phyloP scores from a whole-genome alignment of 2,888 invertebrate species.

The Campoplex capitator region DNA sequence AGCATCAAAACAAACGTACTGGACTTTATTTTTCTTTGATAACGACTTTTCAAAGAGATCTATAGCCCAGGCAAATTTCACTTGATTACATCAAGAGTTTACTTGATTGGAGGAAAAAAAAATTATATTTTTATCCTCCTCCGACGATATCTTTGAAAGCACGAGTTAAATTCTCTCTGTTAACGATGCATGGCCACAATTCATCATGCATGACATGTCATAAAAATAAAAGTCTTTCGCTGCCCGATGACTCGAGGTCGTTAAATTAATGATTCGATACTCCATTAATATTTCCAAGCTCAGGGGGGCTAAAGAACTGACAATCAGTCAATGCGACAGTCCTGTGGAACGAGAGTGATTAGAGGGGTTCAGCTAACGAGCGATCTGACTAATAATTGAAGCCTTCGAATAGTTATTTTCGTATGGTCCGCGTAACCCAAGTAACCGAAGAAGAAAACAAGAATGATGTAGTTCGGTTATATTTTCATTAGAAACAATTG shows the following conservation, averaged over 20 bases:
- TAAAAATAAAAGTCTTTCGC: neutral
- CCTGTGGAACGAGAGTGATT: neutral
- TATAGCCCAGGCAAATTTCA: neutral
- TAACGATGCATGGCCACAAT: neutral
- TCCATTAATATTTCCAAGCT: neutral
- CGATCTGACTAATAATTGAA: neutral
- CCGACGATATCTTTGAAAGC: neutral
- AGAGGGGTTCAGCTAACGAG: neutral
- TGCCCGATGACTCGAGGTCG: neutral
- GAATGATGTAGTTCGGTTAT: neutral
- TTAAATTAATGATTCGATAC: slow-evolving; percentile 12
- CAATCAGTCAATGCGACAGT: neutral
- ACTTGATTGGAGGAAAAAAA: neutral
- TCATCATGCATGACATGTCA: neutral
- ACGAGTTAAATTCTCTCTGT: neutral
- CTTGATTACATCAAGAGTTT: neutral
- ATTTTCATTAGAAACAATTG: neutral
- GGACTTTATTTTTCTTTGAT: neutral
- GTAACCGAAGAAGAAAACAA: neutral
- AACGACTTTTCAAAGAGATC: neutral
- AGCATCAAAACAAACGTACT: neutral
- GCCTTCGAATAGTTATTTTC: neutral
- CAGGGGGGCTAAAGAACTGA: neutral
- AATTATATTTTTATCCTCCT: neutral
- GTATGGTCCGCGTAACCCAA: neutral